Conservation (phyloP, 1,140 invertebrate species). For the Homalodisca vitripennis region DNA sequence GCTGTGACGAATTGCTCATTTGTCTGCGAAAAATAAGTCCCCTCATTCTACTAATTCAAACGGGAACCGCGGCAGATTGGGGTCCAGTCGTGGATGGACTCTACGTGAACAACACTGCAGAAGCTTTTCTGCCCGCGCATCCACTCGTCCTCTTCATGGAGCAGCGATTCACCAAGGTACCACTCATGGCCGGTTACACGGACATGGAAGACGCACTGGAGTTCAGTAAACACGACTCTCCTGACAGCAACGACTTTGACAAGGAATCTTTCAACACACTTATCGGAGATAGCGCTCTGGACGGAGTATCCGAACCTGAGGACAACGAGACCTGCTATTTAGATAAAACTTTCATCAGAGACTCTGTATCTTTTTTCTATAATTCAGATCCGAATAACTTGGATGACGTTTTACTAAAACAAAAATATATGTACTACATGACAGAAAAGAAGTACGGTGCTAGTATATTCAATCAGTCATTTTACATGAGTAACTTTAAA, state of each 20-base stretch:
- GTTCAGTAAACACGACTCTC: slow-evolving; percentile 53
- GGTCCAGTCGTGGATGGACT: slow-evolving; percentile 69
- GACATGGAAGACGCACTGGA: slow-evolving; percentile 73
- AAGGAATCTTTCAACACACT: slow-evolving; percentile 58
- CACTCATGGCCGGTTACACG: slow-evolving; percentile 69
- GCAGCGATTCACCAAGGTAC: slow-evolving; percentile 57
- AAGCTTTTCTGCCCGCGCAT: slow-evolving; percentile 63
- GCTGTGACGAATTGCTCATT: slow-evolving; percentile 62
- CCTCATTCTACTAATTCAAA: slow-evolving; percentile 58
- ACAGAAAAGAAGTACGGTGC: slow-evolving; percentile 72
- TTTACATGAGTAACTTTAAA: slow-evolving; percentile 56
- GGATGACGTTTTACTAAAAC: slow-evolving; percentile 56
- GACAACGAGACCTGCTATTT: slow-evolving; percentile 63
- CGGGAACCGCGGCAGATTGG: slow-evolving; percentile 63
- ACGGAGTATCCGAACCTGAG: slow-evolving; percentile 49
- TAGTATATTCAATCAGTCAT: slow-evolving; percentile 63
- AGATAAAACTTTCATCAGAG: slow-evolving; percentile 66
- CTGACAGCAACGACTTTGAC: slow-evolving; percentile 51
- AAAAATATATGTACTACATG: slow-evolving; percentile 63
- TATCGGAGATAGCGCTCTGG: slow-evolving; percentile 55
- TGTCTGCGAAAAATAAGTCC: slow-evolving; percentile 63
- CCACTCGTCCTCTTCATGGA: slow-evolving; percentile 59
- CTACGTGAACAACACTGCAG: slow-evolving; percentile 60
- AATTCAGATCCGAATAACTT: slow-evolving; percentile 55
- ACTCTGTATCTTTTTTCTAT: slow-evolving; percentile 74